Evolutionary conservation across 2,797 vertebrate genomes (phyloP).

Genomic region (Neopelma chrysocephalum): DNA sequence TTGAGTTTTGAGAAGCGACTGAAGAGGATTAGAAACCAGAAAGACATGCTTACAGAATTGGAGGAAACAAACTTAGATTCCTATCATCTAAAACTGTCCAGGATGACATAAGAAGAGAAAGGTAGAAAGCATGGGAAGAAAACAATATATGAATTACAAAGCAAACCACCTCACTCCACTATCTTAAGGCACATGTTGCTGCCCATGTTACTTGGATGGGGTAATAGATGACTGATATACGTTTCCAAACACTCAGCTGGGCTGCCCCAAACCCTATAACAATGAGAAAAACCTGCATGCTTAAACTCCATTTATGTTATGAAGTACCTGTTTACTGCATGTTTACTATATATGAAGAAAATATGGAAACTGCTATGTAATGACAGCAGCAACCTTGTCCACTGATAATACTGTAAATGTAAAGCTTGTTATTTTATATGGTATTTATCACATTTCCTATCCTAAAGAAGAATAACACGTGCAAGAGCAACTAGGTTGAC

Average conservation of each 20-base stretch:
- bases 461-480: not conserved
- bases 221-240: not conserved
- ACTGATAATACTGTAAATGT: not conserved
- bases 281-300: fast-evolving
- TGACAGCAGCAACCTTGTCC: not conserved
- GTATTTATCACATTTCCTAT: not conserved
- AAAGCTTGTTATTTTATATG: not conserved
- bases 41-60: not conserved
- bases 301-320: not conserved
- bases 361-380: not conserved
- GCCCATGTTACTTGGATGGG: not conserved
- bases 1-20: not conserved
- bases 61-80: not conserved
- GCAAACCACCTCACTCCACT: not conserved
- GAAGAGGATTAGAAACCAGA: not conserved
- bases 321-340: not conserved
- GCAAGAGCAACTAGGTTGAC: not conserved
- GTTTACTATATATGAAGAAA: not conserved
- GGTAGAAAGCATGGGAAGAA: not conserved
- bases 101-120: not conserved
- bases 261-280: not conserved
- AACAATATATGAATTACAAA: not conserved
- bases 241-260: not conserved
- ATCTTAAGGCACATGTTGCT: not conserved
- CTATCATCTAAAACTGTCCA: not conserved